These are phyloP conservation scores for Paraplagusia blochii DNA, from an alignment of 2,113 vertebrate genomes.

Conservation along the genomic window DNA sequence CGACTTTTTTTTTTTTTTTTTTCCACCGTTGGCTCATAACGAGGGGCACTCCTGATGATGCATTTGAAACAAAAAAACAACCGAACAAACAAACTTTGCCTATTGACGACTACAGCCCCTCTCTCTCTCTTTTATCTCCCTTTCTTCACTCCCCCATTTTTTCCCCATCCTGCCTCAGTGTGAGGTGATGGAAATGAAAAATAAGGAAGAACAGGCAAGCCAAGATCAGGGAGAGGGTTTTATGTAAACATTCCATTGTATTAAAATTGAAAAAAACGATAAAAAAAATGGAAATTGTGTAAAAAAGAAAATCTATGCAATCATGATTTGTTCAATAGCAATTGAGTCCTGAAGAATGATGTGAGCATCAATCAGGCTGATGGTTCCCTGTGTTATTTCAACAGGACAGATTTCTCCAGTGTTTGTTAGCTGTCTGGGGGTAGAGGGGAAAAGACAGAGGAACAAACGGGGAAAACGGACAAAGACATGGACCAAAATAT, in stretches of 20 bases:
- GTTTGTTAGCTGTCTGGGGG: constrained; percentile 27
- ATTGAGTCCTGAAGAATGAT: constrained; percentile 29
- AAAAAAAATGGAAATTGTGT: constrained; percentile 61
- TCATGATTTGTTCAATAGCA: constrained; percentile 57
- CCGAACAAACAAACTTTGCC: constrained; percentile 31
- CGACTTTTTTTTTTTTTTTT: background rate
- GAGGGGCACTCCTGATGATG: background rate
- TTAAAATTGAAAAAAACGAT: constrained; percentile 54
- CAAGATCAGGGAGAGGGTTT: constrained; percentile 25
- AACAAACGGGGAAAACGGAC: constrained; percentile 18
- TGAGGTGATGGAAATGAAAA: constrained; percentile 35
- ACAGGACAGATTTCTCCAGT: constrained; percentile 16
- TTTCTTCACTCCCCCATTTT: constrained; percentile 3
- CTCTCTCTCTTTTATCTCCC: constrained; percentile 6
- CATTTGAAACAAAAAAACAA: background rate
- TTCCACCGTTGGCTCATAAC: background rate
- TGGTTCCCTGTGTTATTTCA: constrained; percentile 30
- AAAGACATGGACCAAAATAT: constrained; percentile 72
- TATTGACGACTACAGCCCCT: constrained; percentile 45
- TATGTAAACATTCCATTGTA: constrained; percentile 71
- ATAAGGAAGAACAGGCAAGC: constrained; percentile 19
- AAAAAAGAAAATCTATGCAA: constrained; percentile 76
- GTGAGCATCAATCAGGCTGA: constrained; percentile 13
- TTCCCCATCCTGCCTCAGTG: constrained; percentile 6
- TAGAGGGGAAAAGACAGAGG: constrained; percentile 17